Evolutionary conservation across 2,113 vertebrate genomes (phyloP).

Genomic region (Leucoraja erinaceus): DNA sequence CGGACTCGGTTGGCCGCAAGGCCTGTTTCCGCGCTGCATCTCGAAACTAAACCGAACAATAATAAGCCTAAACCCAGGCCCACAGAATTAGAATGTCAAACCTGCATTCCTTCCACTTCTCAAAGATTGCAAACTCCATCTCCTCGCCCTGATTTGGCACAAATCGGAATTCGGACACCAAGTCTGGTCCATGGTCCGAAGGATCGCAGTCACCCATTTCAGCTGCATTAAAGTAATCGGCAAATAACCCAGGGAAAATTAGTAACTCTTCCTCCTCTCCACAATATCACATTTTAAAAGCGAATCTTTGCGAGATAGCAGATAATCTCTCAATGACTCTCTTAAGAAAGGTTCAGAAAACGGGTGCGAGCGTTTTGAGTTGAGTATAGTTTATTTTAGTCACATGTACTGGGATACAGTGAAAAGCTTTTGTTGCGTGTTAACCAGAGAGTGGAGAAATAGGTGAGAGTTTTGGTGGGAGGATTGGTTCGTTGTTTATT

Average conservation of each 20-base stretch:
- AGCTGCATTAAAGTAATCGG: slow-evolving; percentile 55
- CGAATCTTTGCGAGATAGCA: background rate
- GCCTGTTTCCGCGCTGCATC: too few species aligned
- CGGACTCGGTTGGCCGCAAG: too few species aligned
- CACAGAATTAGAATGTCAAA: slow-evolving; percentile 45
- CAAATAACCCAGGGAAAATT: background rate
- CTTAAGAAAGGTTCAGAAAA: background rate
- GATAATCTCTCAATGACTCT: background rate
- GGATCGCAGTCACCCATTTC: slow-evolving; percentile 91
- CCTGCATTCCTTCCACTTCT: slow-evolving; percentile 93
- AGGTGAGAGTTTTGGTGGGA: too few species aligned
- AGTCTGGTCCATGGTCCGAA: slow-evolving; percentile 74
- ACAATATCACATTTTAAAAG: background rate
- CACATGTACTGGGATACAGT: too few species aligned
- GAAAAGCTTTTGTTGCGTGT: too few species aligned
- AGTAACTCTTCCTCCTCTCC: background rate
- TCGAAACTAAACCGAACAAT: too few species aligned
- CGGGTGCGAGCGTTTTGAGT: too few species aligned
- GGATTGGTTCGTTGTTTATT: too few species aligned
- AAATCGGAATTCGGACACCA: slow-evolving; percentile 94
- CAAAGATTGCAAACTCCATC: slow-evolving; percentile 81
- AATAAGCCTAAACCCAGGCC: background rate
- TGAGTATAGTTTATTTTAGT: too few species aligned
- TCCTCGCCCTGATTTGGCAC: slow-evolving; percentile 84
- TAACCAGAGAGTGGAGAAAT: too few species aligned